These are phyloP conservation scores for Morinoia aosen DNA, from an alignment of 2,888 invertebrate species.

Conservation along the genomic window DNA sequence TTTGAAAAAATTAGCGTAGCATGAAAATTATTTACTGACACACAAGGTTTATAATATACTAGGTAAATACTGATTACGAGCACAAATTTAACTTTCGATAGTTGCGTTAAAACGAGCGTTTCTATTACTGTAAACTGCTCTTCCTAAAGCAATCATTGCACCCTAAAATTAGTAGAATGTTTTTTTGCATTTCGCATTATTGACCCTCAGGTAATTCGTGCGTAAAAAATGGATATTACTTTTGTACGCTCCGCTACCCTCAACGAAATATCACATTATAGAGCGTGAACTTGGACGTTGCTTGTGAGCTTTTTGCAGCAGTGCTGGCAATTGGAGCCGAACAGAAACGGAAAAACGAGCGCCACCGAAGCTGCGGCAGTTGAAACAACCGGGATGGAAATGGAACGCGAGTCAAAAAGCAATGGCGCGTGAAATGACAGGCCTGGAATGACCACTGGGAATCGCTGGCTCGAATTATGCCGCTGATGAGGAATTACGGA, in stretches of 20 bases:
- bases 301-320: not conserved
- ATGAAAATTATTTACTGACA: not conserved
- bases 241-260: no score
- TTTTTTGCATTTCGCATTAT: no score
- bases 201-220: no score
- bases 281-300: not conserved
- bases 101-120: not conserved
- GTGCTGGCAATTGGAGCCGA: not conserved
- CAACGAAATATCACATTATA: no score
- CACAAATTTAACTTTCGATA: not conserved
- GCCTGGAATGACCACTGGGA: constrained; percentile 48
- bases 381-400: not conserved
- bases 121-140: not conserved
- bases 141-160: not conserved
- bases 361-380: not conserved
- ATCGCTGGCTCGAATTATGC: constrained; percentile 46
- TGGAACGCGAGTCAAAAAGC: constrained; percentile 34
- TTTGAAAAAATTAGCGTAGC: not conserved
- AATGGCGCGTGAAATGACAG: constrained; percentile 44
- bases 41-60: no score
- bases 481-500: constrained; percentile 53
- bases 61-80: no score
- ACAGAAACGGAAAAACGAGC: not conserved
- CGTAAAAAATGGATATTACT: no score
- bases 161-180: not conserved